Evolutionary conservation across 2,888 invertebrate species (phyloP).

Genomic region (Cyclophora albipunctata): DNA sequence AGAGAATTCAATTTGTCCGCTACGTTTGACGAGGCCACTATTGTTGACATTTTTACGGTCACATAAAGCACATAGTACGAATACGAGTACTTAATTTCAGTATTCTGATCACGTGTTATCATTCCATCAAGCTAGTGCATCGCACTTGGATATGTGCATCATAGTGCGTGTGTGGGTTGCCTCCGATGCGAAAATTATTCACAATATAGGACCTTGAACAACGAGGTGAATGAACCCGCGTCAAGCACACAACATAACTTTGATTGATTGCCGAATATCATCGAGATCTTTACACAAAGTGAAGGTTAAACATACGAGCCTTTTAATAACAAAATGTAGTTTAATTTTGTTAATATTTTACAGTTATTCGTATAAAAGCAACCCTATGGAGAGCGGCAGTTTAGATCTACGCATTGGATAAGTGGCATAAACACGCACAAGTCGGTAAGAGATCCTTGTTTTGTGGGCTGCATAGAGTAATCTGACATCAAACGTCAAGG

Average conservation of each 20-base stretch:
- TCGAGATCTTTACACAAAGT: constrained; percentile 25
- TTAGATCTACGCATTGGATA: constrained; percentile 55
- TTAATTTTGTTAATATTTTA: neutral
- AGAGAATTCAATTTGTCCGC: constrained; percentile 56
- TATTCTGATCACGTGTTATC: constrained; percentile 66
- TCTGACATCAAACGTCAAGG: constrained; percentile 62
- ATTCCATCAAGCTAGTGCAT: constrained; percentile 66
- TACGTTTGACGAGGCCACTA: constrained; percentile 38
- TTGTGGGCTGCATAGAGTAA: constrained; percentile 51
- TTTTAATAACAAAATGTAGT: too few species aligned
- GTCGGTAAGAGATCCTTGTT: constrained; percentile 35
- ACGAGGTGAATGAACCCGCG: constrained; percentile 56
- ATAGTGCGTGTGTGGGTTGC: constrained; percentile 53
- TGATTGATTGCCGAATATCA: constrained; percentile 52
- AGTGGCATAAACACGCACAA: constrained; percentile 38
- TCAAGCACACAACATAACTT: constrained; percentile 38
- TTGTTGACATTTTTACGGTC: constrained; percentile 42
- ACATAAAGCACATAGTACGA: constrained; percentile 50
- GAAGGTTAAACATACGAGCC: constrained; percentile 11
- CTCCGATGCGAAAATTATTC: constrained; percentile 54
- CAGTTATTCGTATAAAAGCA: too few species aligned
- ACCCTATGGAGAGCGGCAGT: constrained; percentile 35
- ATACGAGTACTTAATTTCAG: constrained; percentile 41
- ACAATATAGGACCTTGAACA: constrained; percentile 51
- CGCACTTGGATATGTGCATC: constrained; percentile 62